These are phyloP conservation scores for Parapristionchus giblindavisi DNA, from an alignment of 2,888 invertebrate species.

Conservation along the genomic window DNA sequence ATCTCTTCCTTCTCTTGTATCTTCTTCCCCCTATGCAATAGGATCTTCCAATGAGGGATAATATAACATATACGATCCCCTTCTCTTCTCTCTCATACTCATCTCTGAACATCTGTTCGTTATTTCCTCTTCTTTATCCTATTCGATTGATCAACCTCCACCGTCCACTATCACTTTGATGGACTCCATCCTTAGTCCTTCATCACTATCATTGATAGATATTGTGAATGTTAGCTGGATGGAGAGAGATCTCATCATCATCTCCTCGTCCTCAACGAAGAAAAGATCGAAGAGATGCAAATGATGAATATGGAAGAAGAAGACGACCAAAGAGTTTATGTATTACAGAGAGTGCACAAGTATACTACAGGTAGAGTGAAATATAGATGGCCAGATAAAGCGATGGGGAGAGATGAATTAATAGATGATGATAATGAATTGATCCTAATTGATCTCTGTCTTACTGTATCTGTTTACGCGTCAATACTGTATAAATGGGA, in stretches of 20 bases:
- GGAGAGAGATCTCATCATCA: constrained; percentile 13
- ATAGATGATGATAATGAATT: too few species aligned
- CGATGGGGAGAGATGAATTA: not conserved
- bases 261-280: not conserved
- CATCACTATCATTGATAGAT: not conserved
- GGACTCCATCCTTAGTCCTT: not conserved
- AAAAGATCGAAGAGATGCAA: too few species aligned
- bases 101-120: not conserved
- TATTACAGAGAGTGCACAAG: not conserved
- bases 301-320: too few species aligned
- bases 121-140: not conserved
- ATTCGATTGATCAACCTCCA: not conserved
- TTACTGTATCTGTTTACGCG: too few species aligned
- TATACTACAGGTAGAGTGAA: not conserved
- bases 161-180: not conserved
- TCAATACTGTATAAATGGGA: too few species aligned
- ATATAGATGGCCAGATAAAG: not conserved
- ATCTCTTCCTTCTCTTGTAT: too few species aligned
- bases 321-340: constrained; percentile 21
- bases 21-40: too few species aligned
- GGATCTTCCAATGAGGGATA: too few species aligned
- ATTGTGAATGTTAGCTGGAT: constrained; percentile 3
- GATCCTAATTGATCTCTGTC: too few species aligned
- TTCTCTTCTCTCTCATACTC: not conserved
- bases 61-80: too few species aligned